Conservation (phyloP, 2,797 vertebrate species). For the Hydrocynus forskahlii region DNA sequence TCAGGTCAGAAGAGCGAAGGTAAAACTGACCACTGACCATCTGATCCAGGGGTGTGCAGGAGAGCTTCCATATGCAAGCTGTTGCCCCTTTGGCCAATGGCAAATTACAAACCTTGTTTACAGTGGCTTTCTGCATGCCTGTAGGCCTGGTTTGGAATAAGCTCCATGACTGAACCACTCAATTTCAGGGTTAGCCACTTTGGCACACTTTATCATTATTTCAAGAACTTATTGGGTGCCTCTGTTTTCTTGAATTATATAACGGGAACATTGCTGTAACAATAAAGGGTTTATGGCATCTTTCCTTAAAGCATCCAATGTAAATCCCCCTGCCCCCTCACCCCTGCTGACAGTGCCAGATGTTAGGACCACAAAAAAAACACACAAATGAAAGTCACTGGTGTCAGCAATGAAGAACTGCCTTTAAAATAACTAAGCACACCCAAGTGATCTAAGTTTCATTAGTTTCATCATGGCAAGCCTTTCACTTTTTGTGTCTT, state of each 20-base stretch:
- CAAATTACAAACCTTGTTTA: slow-evolving; percentile 58
- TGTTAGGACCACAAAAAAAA: slow-evolving; percentile 27
- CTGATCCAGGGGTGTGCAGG: not conserved
- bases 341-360: not conserved
- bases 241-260: slow-evolving; percentile 22
- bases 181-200: slow-evolving; percentile 36
- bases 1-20: slow-evolving; percentile 30
- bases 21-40: not conserved
- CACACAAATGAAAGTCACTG: slow-evolving; percentile 62
- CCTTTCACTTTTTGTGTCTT: slow-evolving; percentile 20
- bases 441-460: slow-evolving; percentile 41
- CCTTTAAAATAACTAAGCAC: slow-evolving; percentile 27
- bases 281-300: not conserved
- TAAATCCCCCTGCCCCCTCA: not conserved
- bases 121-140: slow-evolving; percentile 43
- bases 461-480: not conserved
- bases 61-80: slow-evolving; percentile 27
- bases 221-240: slow-evolving; percentile 22
- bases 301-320: not conserved
- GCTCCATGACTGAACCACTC: slow-evolving; percentile 37
- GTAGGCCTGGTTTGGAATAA: slow-evolving; percentile 47
- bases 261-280: not conserved
- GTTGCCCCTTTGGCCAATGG: slow-evolving; percentile 14
- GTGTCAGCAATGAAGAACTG: not conserved
- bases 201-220: slow-evolving; percentile 46